Conservation (phyloP, 2,113 vertebrate species). For the Sialia sialis region DNA sequence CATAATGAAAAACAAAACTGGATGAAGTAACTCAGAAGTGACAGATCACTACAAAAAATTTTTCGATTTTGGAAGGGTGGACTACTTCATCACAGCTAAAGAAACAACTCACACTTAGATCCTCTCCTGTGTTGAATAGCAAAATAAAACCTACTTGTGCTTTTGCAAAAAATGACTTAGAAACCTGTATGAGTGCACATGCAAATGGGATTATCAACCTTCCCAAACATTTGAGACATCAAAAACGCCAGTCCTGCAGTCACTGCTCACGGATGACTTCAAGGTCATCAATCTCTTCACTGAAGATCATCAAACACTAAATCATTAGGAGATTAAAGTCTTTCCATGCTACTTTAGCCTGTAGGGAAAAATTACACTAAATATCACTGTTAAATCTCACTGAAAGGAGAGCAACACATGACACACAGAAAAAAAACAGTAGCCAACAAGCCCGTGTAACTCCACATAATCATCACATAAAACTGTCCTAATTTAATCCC, state of each 20-base stretch:
- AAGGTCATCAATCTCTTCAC: conserved; percentile 13
- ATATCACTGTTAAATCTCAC: neutral
- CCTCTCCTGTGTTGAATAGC: neutral
- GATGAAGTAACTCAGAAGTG: neutral
- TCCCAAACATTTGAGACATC: neutral
- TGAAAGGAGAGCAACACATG: neutral
- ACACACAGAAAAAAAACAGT: neutral
- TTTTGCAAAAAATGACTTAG: neutral
- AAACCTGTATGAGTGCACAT: neutral
- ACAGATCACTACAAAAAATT: neutral
- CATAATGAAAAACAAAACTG: neutral
- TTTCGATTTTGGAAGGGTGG: neutral
- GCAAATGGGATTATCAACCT: neutral
- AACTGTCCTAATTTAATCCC: conserved; percentile 3
- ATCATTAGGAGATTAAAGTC: conserved; percentile 27
- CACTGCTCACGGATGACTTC: neutral
- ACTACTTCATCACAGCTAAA: neutral
- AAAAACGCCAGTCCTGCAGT: neutral
- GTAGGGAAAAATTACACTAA: neutral
- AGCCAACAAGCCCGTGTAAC: neutral
- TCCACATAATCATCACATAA: neutral
- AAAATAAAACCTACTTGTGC: neutral
- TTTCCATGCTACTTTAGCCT: neutral
- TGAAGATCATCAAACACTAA: neutral
- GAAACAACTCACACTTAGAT: neutral